phyloP scores from a whole-genome alignment of 2,888 invertebrate species.

The Laspeyria flexula region DNA sequence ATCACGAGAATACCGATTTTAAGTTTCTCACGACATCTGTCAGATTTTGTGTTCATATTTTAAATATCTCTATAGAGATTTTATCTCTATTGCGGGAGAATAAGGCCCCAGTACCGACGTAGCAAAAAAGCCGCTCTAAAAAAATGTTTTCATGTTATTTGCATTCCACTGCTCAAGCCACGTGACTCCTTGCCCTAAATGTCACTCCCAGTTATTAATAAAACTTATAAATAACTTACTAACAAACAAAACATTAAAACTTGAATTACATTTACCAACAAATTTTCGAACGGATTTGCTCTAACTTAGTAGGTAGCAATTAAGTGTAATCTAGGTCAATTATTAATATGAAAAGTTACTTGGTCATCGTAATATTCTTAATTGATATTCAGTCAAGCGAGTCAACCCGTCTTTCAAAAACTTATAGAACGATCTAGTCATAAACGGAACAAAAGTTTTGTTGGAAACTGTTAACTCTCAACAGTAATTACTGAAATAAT shows the following conservation, averaged over 20 bases:
- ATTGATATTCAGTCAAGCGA: neutral
- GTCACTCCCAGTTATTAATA: too few relatives aligned
- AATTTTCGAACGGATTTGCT: neutral
- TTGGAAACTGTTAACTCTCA: neutral
- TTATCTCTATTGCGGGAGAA: too few relatives aligned
- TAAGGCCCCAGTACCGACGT: too few relatives aligned
- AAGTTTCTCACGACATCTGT: too few relatives aligned
- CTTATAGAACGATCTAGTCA: neutral
- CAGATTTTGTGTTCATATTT: too few relatives aligned
- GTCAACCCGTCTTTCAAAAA: neutral
- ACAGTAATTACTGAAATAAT: too few relatives aligned
- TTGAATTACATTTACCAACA: neutral
- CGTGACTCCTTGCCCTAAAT: too few relatives aligned
- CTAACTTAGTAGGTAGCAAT: neutral
- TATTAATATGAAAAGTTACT: neutral
- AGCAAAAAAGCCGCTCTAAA: too few relatives aligned
- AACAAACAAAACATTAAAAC: neutral
- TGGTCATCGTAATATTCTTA: neutral
- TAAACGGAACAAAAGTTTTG: neutral
- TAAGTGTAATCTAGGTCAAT: neutral
- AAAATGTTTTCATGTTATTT: too few relatives aligned
- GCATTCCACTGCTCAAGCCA: too few relatives aligned
- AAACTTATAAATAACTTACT: neutral
- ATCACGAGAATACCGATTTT: too few relatives aligned
- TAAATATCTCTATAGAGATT: too few relatives aligned